phyloP scores from a whole-genome alignment of 2,797 vertebrate genomes.

The Bradypodion pumilum region DNA sequence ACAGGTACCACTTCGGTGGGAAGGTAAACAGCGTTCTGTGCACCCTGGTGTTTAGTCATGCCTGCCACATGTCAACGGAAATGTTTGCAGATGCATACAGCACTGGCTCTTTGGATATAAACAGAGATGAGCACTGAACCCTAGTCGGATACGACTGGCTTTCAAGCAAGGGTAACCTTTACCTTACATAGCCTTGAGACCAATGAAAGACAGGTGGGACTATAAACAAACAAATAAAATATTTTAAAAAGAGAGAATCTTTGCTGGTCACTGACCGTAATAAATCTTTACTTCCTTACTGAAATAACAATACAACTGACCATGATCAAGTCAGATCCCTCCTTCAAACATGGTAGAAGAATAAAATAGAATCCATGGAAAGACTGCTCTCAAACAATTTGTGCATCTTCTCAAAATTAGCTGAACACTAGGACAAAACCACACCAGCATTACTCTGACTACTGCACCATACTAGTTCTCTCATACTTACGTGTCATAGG shows the following conservation, averaged over 20 bases:
- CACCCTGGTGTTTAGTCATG: no score
- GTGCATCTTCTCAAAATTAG: neutral
- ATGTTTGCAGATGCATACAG: no score
- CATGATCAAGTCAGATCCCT: no score
- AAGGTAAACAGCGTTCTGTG: no score
- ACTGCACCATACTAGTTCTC: neutral
- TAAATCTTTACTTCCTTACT: neutral
- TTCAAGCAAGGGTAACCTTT: no score
- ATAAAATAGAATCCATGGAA: neutral
- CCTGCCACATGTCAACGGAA: no score
- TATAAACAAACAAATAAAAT: neutral
- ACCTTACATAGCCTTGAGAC: no score
- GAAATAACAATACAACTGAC: neutral
- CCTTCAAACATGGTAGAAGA: neutral
- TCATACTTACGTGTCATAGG: conserved; percentile 92
- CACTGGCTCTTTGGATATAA: no score
- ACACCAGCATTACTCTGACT: neutral
- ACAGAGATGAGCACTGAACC: no score
- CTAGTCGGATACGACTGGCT: no score
- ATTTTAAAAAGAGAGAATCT: neutral
- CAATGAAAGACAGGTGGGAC: neutral
- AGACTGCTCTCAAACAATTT: neutral
- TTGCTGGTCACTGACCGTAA: no score
- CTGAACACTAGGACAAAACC: neutral
- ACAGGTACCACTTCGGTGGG: no score